Conservation (phyloP, 2,113 vertebrate species). For the Balaeniceps rex region DNA sequence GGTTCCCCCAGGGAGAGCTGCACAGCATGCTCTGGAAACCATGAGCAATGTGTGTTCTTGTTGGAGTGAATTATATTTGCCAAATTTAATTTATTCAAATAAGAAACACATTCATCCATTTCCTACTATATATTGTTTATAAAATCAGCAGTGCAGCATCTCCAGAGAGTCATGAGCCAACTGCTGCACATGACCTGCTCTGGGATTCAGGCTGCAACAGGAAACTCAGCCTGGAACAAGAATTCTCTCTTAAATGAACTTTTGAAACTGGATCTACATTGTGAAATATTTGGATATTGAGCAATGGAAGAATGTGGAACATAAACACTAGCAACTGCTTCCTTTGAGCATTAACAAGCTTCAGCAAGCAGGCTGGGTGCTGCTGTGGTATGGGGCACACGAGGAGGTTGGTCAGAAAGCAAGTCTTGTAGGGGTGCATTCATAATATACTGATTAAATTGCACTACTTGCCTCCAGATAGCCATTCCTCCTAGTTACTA, state of each 20-base stretch:
- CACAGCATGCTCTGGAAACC: background rate
- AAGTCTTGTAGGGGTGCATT: background rate
- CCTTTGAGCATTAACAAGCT: background rate
- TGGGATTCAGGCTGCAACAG: constrained; percentile 50
- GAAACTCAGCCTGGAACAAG: constrained; percentile 31
- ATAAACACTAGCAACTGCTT: constrained; percentile 9
- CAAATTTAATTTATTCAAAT: constrained; percentile 35
- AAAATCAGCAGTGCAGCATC: background rate
- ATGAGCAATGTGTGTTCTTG: background rate
- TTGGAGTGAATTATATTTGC: background rate
- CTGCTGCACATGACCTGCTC: background rate
- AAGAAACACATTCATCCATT: constrained; percentile 10
- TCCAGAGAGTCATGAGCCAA: constrained; percentile 11
- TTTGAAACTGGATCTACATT: constrained; percentile 44
- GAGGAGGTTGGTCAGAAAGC: background rate
- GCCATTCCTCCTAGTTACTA: background rate
- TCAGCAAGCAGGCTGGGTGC: background rate
- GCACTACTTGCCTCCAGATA: background rate
- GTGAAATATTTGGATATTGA: constrained; percentile 56
- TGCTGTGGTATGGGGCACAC: background rate
- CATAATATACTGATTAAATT: background rate
- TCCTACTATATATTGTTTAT: constrained; percentile 12
- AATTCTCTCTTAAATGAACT: constrained; percentile 44
- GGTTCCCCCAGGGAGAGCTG: background rate
- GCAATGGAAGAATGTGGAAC: constrained; percentile 50